Percentiles rank a stretch among this genome's conserved stretches.
These are phyloP conservation scores for Ptychochromis oligacanthus DNA, from an alignment of 2,113 vertebrate genomes.

Conservation along the genomic window DNA sequence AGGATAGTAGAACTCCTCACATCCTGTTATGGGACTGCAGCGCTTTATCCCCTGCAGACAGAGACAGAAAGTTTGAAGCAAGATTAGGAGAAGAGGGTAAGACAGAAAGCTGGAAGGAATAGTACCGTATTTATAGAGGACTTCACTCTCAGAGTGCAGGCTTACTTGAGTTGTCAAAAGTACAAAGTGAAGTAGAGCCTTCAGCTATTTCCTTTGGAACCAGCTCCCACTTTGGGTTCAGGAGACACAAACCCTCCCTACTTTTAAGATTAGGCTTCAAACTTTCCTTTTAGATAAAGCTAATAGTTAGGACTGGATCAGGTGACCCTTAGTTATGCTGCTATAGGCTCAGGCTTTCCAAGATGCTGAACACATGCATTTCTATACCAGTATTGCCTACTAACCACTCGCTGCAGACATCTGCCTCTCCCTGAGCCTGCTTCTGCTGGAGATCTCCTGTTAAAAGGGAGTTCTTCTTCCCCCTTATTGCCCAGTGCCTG, in stretches of 20 bases:
- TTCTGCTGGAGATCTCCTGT: no score
- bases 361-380: no score
- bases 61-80: background rate
- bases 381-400: no score
- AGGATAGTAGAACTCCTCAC: conserved; percentile 94
- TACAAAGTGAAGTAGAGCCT: background rate
- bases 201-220: background rate
- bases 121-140: accelerated
- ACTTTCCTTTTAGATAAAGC: background rate
- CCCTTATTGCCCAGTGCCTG: no score
- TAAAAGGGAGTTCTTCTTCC: no score
- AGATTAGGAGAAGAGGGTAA: background rate
- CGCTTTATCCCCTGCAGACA: conserved; percentile 86
- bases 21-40: conserved; percentile 91
- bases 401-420: no score
- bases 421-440: no score
- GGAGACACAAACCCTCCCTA: background rate
- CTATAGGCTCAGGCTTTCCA: no score
- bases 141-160: background rate
- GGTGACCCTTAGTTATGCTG: background rate
- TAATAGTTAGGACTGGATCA: background rate
- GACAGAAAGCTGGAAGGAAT: background rate
- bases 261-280: background rate
- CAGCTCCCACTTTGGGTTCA: background rate
- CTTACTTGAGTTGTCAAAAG: background rate